Conservation (phyloP, 2,888 invertebrate species). For the Rotaria magnacalcarata region DNA sequence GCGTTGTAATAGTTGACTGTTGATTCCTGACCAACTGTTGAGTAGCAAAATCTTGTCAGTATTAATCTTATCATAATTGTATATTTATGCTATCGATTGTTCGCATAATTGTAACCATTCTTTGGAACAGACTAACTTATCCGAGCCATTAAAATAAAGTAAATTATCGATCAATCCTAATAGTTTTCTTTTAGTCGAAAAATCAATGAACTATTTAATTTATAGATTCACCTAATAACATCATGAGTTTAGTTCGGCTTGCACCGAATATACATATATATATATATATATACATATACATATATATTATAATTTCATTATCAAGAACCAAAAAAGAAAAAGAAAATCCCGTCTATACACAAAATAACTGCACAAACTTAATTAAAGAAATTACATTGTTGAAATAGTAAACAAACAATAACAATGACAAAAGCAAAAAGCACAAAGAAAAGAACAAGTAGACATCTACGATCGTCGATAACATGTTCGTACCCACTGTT, state of each 20-base stretch:
- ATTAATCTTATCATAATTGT: no score
- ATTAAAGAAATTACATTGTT: slow-evolving; percentile 29
- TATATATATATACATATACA: neutral
- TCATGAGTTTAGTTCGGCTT: neutral
- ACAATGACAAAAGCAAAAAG: neutral
- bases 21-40: no score
- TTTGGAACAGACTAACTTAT: no score
- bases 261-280: neutral
- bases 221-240: no score
- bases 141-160: no score
- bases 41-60: no score
- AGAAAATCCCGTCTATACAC: neutral
- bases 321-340: neutral
- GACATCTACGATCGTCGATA: neutral
- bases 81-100: no score
- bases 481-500: slow-evolving; percentile 34
- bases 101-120: no score
- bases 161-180: no score
- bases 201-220: no score
- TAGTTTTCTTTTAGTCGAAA: no score
- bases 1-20: no score
- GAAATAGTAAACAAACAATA: slow-evolving; percentile 17
- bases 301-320: neutral
- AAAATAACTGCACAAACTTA: slow-evolving; percentile 13
- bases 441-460: neutral